phyloP scores from a whole-genome alignment of 30 jellyfish, hydroid and myxozoan species.

The Cassiopea xamachana region DNA sequence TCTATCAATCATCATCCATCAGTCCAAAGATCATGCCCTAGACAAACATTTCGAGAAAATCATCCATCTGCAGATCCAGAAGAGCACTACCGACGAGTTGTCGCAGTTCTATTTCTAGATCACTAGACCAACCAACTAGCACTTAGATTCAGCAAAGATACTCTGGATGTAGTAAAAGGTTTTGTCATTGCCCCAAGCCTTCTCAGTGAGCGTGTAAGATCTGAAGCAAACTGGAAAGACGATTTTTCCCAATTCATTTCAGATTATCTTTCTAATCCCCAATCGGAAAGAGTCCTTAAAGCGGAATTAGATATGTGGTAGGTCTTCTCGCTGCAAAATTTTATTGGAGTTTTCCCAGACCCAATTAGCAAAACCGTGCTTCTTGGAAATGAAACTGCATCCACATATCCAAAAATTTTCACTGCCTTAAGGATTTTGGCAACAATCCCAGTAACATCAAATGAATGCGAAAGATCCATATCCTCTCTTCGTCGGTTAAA shows the following conservation, averaged over 20 bases:
- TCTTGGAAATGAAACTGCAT: background rate
- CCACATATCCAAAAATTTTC: slow-evolving; percentile 6
- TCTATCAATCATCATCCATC: background rate
- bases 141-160: background rate
- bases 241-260: background rate
- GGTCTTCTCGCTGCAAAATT: background rate
- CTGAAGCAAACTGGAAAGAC: background rate
- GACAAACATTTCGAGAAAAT: background rate
- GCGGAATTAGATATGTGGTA: background rate
- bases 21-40: background rate
- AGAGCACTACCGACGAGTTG: background rate
- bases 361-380: background rate
- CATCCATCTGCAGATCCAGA: background rate
- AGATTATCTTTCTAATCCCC: background rate
- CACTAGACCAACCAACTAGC: background rate
- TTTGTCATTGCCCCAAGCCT: background rate
- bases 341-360: background rate
- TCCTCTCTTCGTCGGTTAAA: slow-evolving; percentile 2
- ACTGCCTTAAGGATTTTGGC: background rate
- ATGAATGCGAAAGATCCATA: slow-evolving; percentile 2
- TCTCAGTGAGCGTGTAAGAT: background rate
- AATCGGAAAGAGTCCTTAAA: background rate
- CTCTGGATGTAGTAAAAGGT: background rate
- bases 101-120: background rate
- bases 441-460: slow-evolving; percentile 31